phyloP scores from a whole-genome alignment of 2,888 invertebrate genomes.

The Apocheima hispidaria region DNA sequence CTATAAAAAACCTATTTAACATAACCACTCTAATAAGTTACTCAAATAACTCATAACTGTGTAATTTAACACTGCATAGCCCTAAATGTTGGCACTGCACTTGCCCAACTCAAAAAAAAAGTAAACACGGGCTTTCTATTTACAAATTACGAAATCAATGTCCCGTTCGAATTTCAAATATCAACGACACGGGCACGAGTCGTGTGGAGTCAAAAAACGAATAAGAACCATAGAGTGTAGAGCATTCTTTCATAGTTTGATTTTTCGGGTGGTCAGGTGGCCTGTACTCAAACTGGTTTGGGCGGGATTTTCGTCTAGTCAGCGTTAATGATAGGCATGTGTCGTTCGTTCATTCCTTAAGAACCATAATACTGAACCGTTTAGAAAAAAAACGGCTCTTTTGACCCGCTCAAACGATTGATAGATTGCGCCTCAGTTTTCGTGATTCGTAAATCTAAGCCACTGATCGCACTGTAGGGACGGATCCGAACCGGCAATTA shows the following conservation, averaged over 20 bases:
- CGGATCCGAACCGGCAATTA: too few relatives aligned
- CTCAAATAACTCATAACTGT: constrained; percentile 28
- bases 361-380: too few relatives aligned
- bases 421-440: too few relatives aligned
- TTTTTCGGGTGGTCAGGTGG: constrained; percentile 41
- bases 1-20: constrained; percentile 39
- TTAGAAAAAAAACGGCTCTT: too few relatives aligned
- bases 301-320: constrained; percentile 40
- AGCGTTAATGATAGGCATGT: constrained; percentile 38
- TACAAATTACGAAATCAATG: constrained; percentile 42
- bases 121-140: constrained; percentile 45
- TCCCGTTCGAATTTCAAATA: constrained; percentile 48
- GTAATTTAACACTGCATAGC: constrained; percentile 16
- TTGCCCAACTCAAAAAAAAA: constrained; percentile 36
- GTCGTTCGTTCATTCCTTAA: too few relatives aligned
- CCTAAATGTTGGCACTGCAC: constrained; percentile 28
- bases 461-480: too few relatives aligned
- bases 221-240: constrained; percentile 20
- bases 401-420: too few relatives aligned
- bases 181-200: constrained; percentile 24
- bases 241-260: constrained; percentile 37
- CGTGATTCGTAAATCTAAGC: too few relatives aligned
- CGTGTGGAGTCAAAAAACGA: not conserved
- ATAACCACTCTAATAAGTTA: constrained; percentile 22
- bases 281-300: constrained; percentile 41